Conservation (phyloP, 2,797 vertebrate species). For the Chaenodraco wilsoni region DNA sequence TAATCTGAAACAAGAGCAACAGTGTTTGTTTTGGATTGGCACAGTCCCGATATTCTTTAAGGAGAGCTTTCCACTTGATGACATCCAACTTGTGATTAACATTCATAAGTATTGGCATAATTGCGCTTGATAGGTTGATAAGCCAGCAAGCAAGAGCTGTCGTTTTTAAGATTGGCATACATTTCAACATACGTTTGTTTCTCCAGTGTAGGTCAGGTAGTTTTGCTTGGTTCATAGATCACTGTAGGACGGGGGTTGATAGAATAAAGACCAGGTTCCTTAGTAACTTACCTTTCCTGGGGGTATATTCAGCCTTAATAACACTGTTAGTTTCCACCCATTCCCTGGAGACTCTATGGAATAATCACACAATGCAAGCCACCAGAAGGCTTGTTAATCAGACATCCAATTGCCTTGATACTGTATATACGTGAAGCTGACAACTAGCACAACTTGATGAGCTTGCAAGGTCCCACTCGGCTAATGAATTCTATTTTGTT, state of each 20-base stretch:
- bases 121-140: not conserved
- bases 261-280: conserved; percentile 18
- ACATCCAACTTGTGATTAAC: not conserved
- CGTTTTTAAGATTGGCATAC: not conserved
- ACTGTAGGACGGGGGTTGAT: not conserved
- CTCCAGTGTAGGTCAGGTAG: conserved; percentile 2
- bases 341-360: conserved; percentile 15
- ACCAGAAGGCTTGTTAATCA: conserved; percentile 21
- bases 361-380: conserved; percentile 27
- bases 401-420: conserved; percentile 29
- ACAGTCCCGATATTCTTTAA: not conserved
- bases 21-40: not conserved
- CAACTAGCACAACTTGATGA: conserved; percentile 22
- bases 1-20: not conserved
- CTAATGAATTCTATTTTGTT: conserved; percentile 12
- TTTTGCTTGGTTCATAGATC: conserved; percentile 25
- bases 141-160: not conserved
- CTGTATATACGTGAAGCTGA: conserved; percentile 36
- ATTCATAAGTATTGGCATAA: too few species aligned
- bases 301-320: conserved; percentile 4
- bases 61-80: not conserved
- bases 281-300: not conserved
- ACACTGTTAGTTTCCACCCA: conserved; percentile 6
- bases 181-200: conserved; percentile 8
- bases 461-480: conserved; percentile 15